Evolutionary conservation across 2,113 vertebrate species (phyloP).

Genomic region (Axis porcinus): DNA sequence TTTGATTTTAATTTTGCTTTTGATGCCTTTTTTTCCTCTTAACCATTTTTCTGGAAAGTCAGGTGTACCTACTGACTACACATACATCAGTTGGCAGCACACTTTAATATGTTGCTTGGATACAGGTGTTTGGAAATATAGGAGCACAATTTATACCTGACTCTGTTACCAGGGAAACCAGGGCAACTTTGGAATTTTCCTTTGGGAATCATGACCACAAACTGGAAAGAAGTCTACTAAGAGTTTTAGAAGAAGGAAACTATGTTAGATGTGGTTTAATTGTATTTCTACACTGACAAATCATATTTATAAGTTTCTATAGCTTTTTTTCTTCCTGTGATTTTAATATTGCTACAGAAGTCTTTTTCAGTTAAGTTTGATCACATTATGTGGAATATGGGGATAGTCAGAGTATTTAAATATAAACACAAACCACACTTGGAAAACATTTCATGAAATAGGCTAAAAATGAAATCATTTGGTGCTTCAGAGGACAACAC

Average conservation of each 20-base stretch:
- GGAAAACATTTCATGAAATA: conserved; percentile 32
- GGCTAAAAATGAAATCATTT: conserved; percentile 17
- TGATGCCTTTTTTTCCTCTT: background rate
- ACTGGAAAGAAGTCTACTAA: conserved; percentile 48
- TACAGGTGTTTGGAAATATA: conserved; percentile 71
- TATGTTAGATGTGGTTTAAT: background rate
- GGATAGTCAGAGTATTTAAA: conserved; percentile 13
- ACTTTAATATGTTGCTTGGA: conserved; percentile 74
- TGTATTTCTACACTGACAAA: conserved; percentile 17
- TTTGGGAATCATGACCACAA: conserved; percentile 49
- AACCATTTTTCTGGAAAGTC: conserved; percentile 11
- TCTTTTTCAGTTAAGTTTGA: conserved; percentile 35
- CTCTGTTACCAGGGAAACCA: conserved; percentile 79
- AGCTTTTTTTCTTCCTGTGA: conserved; percentile 28
- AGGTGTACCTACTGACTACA: background rate
- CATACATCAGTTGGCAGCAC: conserved; percentile 30
- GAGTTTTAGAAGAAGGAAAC: conserved; percentile 11
- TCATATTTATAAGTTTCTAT: conserved; percentile 42
- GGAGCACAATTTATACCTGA: conserved; percentile 71
- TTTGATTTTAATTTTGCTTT: conserved; percentile 1
- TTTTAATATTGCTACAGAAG: conserved; percentile 43
- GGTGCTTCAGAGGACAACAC: background rate
- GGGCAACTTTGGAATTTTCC: conserved; percentile 64
- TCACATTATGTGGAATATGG: conserved; percentile 7
- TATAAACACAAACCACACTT: conserved; percentile 43